These are phyloP conservation scores for Pao palembangensis DNA, from an alignment of 2,113 vertebrate species.

Conservation along the genomic window DNA sequence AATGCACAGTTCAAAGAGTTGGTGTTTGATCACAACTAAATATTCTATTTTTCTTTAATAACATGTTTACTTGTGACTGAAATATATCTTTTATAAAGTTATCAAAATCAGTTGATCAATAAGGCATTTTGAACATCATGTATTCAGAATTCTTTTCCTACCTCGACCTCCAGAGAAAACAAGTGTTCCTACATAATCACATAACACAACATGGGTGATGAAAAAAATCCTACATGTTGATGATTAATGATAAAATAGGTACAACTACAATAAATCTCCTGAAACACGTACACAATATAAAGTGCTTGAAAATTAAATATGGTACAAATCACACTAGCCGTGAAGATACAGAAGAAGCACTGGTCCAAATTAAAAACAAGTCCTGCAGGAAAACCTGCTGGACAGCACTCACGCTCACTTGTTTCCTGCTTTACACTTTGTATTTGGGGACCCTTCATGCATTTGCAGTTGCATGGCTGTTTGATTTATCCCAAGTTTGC, in stretches of 20 bases:
- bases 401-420: not conserved
- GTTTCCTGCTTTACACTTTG: no score
- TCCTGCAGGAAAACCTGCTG: conserved; percentile 4
- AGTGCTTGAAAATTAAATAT: conserved; percentile 52
- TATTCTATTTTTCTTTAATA: not conserved
- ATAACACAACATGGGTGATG: conserved; percentile 19
- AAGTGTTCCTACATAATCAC: conserved; percentile 1
- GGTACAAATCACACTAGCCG: no score
- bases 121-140: conserved; percentile 57
- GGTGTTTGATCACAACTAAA: not conserved
- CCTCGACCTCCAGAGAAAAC: conserved; percentile 18
- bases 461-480: conserved; percentile 8
- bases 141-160: conserved; percentile 11
- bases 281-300: conserved; percentile 36
- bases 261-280: conserved; percentile 13
- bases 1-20: no score
- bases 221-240: conserved; percentile 1
- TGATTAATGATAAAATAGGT: conserved; percentile 7
- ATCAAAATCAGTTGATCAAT: conserved; percentile 38
- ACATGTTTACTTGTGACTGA: conserved; percentile 3
- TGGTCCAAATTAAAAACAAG: no score
- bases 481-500: not conserved
- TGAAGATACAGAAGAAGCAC: no score
- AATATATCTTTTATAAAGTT: conserved; percentile 12
- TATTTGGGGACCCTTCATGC: not conserved